Evolutionary conservation across 2,888 invertebrate genomes (phyloP).

Genomic region (Mamestra brassicae): DNA sequence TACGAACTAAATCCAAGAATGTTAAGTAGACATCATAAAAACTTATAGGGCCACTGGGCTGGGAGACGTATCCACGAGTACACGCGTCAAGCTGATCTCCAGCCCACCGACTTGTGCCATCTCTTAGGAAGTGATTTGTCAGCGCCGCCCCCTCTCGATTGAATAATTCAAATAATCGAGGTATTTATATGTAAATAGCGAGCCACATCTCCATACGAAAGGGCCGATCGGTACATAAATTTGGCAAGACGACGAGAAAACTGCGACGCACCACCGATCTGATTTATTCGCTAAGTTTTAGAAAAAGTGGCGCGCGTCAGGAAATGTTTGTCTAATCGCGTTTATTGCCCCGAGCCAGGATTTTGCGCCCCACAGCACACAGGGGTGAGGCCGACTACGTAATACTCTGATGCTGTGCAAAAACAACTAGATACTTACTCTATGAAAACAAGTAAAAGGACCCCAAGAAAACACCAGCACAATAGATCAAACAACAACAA

Average conservation of each 20-base stretch:
- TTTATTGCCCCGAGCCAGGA: slow-evolving; percentile 85
- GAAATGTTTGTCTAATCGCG: slow-evolving; percentile 91
- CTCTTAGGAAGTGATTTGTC: slow-evolving; percentile 91
- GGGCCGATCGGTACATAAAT: slow-evolving; percentile 91
- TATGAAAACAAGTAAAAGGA: slow-evolving; percentile 45
- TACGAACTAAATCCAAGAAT: slow-evolving; percentile 66
- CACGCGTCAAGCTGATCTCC: slow-evolving; percentile 84
- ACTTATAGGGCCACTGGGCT: slow-evolving; percentile 69
- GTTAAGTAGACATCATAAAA: slow-evolving; percentile 73
- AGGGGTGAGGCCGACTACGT: slow-evolving; percentile 73
- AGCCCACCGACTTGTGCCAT: slow-evolving; percentile 88
- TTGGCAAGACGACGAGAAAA: slow-evolving; percentile 90
- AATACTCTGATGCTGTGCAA: slow-evolving; percentile 51
- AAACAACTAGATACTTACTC: slow-evolving; percentile 57
- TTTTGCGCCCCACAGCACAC: slow-evolving; percentile 84
- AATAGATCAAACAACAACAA: slow-evolving; percentile 18
- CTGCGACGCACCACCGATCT: slow-evolving; percentile 90
- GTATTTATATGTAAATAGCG: slow-evolving; percentile 91
- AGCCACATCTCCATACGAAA: slow-evolving; percentile 91
- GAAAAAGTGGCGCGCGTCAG: slow-evolving; percentile 89
- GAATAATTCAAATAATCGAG: slow-evolving; percentile 91
- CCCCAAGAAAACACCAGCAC: slow-evolving; percentile 10
- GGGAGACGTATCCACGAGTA: slow-evolving; percentile 69
- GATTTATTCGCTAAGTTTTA: slow-evolving; percentile 90
- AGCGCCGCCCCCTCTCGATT: slow-evolving; percentile 91